Evolutionary conservation across 2,113 vertebrate genomes (phyloP), one percentile per base, ranked within the genome.

Genomic region (Sturnus vulgaris): DNA sequence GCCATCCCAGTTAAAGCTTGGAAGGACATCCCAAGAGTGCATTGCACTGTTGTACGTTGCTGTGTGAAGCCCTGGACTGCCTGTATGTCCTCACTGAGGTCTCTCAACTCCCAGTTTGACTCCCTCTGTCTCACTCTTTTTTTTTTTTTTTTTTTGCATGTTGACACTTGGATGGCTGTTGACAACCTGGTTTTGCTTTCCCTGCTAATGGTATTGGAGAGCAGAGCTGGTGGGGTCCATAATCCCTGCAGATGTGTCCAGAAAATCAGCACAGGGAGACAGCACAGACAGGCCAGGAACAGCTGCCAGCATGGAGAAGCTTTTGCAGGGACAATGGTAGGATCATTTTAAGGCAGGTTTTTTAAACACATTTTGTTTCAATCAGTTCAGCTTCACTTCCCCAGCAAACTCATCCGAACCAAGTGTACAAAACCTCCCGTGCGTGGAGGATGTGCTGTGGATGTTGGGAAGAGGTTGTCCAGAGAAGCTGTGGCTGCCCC

Each of bases 21-120:
- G 15, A 19, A 9, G 2, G 30, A 53, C 47, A 17, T 12, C 44
- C 64, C 1, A 3, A 15, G 46, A 17, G 16, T 1, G 17, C 46
- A 5, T 1, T 13, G 77, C 33, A 14, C 25, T 14, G 1, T 0
- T 21, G 76, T 65, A 40, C 1, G 1, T 37, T 0, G 1, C 63
- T 76, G 31, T 3, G 1, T 30, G 47, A 9, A 47, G 31, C 21
- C 19, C 77, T 35, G 40, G 24, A 3, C 72, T 39, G n/a, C 25
- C n/a, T 18, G 56, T 8, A 7, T 12, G 52, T 20, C 60, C 35
- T 73, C 77, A 7, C 39, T 0, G 1, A 55, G 28, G 25, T 22
- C 65, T 79, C 42, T 65, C 64, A 61, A 39, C 42, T 46, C 37
- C 39, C 65, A 16, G 5, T 28, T 47, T 71, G 19, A 23, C 39